Percentiles rank a stretch among this genome's conserved stretches.
Conservation (phyloP, 2,113 vertebrate genomes). For the Cephalophus harveyi region DNA sequence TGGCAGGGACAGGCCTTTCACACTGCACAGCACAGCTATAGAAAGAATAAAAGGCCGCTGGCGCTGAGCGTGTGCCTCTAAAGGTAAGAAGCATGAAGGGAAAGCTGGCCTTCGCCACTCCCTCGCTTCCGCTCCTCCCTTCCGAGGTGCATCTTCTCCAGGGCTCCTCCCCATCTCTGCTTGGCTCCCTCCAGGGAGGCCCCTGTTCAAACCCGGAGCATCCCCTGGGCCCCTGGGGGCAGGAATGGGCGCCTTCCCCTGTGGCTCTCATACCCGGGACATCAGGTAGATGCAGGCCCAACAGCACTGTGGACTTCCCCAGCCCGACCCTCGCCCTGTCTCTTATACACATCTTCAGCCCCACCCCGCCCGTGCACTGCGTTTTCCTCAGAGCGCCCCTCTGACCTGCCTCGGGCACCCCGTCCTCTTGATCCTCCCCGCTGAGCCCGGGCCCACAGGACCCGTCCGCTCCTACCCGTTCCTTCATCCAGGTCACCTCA, state of each 20-base stretch:
- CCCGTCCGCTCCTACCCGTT: neutral
- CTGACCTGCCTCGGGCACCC: neutral
- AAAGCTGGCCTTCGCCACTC: neutral
- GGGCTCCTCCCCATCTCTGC: neutral
- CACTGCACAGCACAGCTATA: neutral
- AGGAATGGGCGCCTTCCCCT: neutral
- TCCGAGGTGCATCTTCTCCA: neutral
- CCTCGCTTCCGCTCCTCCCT: neutral
- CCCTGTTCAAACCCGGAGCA: neutral
- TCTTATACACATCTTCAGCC: too few relatives aligned
- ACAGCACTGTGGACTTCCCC: neutral
- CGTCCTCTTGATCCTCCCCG: neutral
- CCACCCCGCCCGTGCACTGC: too few relatives aligned
- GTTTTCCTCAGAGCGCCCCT: neutral
- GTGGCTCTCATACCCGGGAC: neutral
- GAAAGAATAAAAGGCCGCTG: neutral
- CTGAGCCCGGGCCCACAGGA: neutral
- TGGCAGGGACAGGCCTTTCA: neutral
- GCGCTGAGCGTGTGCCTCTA: neutral
- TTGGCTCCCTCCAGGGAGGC: neutral
- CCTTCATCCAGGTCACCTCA: neutral
- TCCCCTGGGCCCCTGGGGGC: neutral
- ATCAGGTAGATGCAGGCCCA: neutral
- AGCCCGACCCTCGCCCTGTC: accelerated
- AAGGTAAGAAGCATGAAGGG: neutral